Conservation (phyloP, 2,113 vertebrate species). For the Paracanthobrama guichenoti region DNA sequence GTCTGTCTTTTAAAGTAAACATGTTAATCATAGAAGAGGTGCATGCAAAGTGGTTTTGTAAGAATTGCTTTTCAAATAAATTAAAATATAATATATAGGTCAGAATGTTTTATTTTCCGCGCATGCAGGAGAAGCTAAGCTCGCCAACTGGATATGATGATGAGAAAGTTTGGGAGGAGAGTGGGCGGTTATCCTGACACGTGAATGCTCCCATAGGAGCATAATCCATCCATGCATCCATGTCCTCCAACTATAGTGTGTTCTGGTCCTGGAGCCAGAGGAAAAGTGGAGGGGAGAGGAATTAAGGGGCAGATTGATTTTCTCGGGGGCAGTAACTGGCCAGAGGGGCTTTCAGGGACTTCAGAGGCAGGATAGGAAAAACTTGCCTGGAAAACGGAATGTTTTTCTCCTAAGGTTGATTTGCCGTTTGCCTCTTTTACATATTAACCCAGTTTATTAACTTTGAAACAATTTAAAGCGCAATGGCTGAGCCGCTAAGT, state of each 20-base stretch:
- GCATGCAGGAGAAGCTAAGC: neutral
- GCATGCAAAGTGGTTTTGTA: neutral
- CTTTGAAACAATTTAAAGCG: conserved; percentile 64
- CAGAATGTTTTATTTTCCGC: neutral
- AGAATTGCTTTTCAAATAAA: neutral
- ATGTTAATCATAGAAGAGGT: neutral
- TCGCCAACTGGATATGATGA: neutral
- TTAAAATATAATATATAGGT: no score
- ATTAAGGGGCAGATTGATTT: conserved; percentile 25
- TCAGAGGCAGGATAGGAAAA: neutral
- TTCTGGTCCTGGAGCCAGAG: conserved; percentile 27
- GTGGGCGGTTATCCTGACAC: conserved; percentile 41
- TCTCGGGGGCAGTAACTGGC: conserved; percentile 17
- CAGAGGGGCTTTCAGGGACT: neutral
- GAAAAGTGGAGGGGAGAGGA: conserved; percentile 31
- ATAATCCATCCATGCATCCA: conserved; percentile 33
- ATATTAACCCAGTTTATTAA: conserved; percentile 62
- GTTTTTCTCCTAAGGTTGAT: conserved; percentile 44
- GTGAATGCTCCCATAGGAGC: conserved; percentile 34
- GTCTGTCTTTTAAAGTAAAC: no score
- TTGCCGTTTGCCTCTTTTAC: conserved; percentile 1
- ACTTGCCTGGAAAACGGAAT: neutral
- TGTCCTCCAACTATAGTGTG: conserved; percentile 26
- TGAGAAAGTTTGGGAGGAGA: conserved; percentile 40
- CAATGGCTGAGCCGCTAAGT: conserved; percentile 86